Percentiles rank a stretch among this genome's conserved stretches.
phyloP scores from a whole-genome alignment of 2,113 vertebrate species.

The Hypocryptadius cinnamomeus region DNA sequence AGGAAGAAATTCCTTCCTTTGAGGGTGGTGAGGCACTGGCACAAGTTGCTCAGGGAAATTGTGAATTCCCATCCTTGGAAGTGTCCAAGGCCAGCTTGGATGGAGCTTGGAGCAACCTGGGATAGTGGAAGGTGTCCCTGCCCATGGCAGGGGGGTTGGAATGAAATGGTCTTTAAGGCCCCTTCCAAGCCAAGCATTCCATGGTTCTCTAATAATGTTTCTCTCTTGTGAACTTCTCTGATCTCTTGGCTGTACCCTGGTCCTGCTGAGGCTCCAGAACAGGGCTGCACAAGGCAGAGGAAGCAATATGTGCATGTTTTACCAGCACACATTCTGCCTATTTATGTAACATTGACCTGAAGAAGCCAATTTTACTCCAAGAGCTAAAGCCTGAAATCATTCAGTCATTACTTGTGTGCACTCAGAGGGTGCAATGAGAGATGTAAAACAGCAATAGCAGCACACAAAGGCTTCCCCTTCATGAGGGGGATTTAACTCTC shows the following conservation, averaged over 20 bases:
- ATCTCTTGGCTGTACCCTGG: not conserved
- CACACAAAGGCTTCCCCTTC: not conserved
- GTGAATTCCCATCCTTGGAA: not conserved
- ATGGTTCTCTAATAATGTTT: not conserved
- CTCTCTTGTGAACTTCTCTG: not conserved
- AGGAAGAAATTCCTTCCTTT: not conserved
- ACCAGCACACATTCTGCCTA: not conserved
- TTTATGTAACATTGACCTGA: not conserved
- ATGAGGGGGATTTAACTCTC: constrained; percentile 8
- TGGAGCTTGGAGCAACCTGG: not conserved
- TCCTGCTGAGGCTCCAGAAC: not conserved
- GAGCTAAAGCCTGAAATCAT: not conserved
- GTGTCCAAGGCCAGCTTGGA: not conserved
- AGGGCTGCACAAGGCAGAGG: not conserved
- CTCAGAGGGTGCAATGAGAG: not conserved
- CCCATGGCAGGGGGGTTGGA: no score
- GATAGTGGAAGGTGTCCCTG: not conserved
- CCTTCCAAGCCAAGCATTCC: not conserved
- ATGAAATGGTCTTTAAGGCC: not conserved
- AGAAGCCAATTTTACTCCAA: not conserved
- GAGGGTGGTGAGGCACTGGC: not conserved
- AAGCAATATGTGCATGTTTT: not conserved
- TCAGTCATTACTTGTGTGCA: not conserved
- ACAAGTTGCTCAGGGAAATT: not conserved
- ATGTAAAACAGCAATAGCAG: not conserved